A percentile compares a stretch with the other conserved stretches of the same genome.
These are phyloP conservation scores for Dufourea novaeangliae DNA, from an alignment of 1,140 invertebrate genomes.

Conservation along the genomic window DNA sequence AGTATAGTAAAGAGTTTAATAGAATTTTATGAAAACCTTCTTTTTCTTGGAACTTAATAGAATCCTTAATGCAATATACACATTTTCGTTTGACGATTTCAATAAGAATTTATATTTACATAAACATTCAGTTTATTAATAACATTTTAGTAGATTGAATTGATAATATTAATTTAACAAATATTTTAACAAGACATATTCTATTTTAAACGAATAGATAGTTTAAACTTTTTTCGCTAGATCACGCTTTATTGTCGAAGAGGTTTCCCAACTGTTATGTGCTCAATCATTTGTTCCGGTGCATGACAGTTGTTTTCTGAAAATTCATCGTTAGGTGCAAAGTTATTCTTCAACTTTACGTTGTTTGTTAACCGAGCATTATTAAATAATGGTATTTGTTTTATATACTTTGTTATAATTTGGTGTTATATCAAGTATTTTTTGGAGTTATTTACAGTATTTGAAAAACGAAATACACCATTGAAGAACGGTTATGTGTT, in stretches of 20 bases:
- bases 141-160: too few relatives aligned
- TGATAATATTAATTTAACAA: background rate
- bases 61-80: too few relatives aligned
- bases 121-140: background rate
- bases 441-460: background rate
- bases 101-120: too few relatives aligned
- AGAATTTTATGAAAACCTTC: too few relatives aligned
- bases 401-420: background rate
- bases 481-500: background rate
- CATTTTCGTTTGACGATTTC: too few relatives aligned
- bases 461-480: constrained; percentile 10
- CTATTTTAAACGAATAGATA: background rate
- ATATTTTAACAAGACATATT: background rate
- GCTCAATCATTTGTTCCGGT: constrained; percentile 11
- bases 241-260: background rate
- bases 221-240: background rate
- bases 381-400: constrained; percentile 39
- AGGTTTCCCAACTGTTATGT: constrained; percentile 3
- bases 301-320: constrained; percentile 52
- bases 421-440: background rate
- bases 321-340: constrained; percentile 1
- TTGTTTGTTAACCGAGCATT: background rate
- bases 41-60: too few relatives aligned
- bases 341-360: constrained; percentile 4
- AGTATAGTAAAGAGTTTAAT: too few relatives aligned